Conservation (phyloP, 2,797 vertebrate species). For the Poeciliopsis infans region DNA sequence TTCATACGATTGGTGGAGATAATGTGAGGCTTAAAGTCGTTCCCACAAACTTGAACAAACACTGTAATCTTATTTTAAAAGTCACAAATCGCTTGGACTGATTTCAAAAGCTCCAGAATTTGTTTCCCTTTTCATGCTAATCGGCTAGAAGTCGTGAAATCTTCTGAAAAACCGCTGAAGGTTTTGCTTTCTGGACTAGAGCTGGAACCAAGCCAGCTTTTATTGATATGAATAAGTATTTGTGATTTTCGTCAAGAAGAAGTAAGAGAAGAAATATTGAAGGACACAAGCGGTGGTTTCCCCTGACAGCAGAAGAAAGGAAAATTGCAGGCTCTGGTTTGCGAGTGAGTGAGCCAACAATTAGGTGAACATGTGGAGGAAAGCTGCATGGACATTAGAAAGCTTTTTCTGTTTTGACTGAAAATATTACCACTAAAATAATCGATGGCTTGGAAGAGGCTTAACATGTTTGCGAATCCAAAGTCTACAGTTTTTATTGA, state of each 20-base stretch:
- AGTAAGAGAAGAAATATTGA: slow-evolving; percentile 38
- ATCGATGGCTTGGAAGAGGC: background rate
- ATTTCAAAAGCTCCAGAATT: slow-evolving; percentile 39
- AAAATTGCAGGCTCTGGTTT: slow-evolving; percentile 45
- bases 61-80: slow-evolving; percentile 29
- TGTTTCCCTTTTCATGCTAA: slow-evolving; percentile 28
- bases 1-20: slow-evolving; percentile 39
- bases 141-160: slow-evolving; percentile 28
- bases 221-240: slow-evolving; percentile 29
- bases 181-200: slow-evolving; percentile 33
- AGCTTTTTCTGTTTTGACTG: slow-evolving; percentile 28
- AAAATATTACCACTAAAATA: background rate
- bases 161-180: slow-evolving; percentile 27
- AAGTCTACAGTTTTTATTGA: background rate
- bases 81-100: slow-evolving; percentile 1
- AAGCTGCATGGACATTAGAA: slow-evolving; percentile 25
- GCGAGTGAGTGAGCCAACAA: slow-evolving; percentile 34
- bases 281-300: slow-evolving; percentile 50
- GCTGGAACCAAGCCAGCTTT: slow-evolving; percentile 25
- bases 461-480: background rate
- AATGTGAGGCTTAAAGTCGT: slow-evolving; percentile 36
- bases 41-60: slow-evolving; percentile 13
- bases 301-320: slow-evolving; percentile 42
- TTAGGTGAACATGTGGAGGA: slow-evolving; percentile 29
- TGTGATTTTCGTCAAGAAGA: slow-evolving; percentile 36